A percentile compares a stretch with the other conserved stretches of the same genome.
Conservation (phyloP, 2,113 vertebrate genomes). For the Dasyprocta punctata region DNA sequence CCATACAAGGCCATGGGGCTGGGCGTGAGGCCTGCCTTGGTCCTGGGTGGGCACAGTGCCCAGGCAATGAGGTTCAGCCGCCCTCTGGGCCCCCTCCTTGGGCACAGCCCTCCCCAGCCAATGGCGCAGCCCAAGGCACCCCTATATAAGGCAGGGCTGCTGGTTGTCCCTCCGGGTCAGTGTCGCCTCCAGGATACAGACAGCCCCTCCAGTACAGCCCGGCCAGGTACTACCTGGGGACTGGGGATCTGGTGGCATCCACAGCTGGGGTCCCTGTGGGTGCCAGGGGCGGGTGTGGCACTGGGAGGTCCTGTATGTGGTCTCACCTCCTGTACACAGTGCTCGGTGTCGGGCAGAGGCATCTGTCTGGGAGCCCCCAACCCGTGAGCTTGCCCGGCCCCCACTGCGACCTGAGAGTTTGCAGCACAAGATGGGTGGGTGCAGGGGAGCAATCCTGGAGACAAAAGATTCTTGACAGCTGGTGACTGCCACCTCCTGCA, state of each 20-base stretch:
- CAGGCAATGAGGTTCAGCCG: background rate
- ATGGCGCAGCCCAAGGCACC: background rate
- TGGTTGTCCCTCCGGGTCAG: slow-evolving; percentile 50
- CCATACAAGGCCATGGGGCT: slow-evolving; percentile 80
- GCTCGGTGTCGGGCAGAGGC: background rate
- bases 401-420: background rate
- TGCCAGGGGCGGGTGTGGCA: background rate
- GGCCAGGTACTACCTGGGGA: slow-evolving; percentile 55
- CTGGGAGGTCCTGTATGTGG: background rate
- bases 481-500: background rate
- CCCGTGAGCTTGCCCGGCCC: background rate
- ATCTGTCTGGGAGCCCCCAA: background rate
- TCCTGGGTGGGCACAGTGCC: slow-evolving; percentile 38
- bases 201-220: slow-evolving; percentile 29
- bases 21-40: slow-evolving; percentile 57
- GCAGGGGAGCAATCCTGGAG: background rate
- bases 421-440: background rate
- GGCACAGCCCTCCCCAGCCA: slow-evolving; percentile 32
- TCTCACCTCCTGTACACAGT: fast-evolving
- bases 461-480: background rate
- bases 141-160: slow-evolving; percentile 56
- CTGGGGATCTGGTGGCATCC: background rate
- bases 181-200: slow-evolving; percentile 15
- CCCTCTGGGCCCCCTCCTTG: background rate
- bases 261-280: background rate